Evolutionary conservation across 2,888 invertebrate species (phyloP).

Genomic region (Yponomeuta evonymella): DNA sequence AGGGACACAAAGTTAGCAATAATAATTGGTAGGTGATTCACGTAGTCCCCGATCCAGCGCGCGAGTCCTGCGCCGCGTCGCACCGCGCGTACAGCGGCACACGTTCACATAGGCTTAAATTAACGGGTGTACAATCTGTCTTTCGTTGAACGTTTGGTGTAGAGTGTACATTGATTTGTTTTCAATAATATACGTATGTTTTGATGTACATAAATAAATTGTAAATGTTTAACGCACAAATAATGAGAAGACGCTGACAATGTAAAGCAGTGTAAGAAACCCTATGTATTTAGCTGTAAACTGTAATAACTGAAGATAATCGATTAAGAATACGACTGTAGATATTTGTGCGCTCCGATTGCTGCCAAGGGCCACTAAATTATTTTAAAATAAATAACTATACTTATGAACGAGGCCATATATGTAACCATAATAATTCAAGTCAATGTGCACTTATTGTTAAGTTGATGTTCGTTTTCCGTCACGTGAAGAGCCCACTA

Average conservation of each 20-base stretch:
- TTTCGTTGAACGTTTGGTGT: conserved; percentile 62
- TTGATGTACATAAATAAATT: conserved; percentile 75
- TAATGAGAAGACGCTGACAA: conserved; percentile 59
- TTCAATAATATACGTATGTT: conserved; percentile 71
- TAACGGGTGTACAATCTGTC: conserved; percentile 39
- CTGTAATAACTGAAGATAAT: conserved; percentile 50
- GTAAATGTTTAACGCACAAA: conserved; percentile 77
- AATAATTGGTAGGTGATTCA: conserved; percentile 48
- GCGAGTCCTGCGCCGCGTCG: conserved; percentile 45
- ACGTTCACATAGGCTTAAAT: conserved; percentile 45
- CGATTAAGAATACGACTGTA: conserved; percentile 55
- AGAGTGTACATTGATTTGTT: conserved; percentile 59
- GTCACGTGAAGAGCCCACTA: background rate
- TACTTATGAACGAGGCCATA: conserved; percentile 6
- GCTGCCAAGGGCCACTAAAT: conserved; percentile 32
- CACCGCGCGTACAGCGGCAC: conserved; percentile 37
- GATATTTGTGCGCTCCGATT: conserved; percentile 47
- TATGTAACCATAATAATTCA: conserved; percentile 8
- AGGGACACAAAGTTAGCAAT: conserved; percentile 56
- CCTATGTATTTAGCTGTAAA: conserved; percentile 69
- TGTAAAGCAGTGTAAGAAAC: conserved; percentile 58
- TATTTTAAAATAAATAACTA: conserved; percentile 14
- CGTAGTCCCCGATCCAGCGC: conserved; percentile 28
- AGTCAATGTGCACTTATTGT: conserved; percentile 9
- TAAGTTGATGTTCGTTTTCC: background rate